Conservation (phyloP, 1,140 invertebrate species). For the Platyura marginata region DNA sequence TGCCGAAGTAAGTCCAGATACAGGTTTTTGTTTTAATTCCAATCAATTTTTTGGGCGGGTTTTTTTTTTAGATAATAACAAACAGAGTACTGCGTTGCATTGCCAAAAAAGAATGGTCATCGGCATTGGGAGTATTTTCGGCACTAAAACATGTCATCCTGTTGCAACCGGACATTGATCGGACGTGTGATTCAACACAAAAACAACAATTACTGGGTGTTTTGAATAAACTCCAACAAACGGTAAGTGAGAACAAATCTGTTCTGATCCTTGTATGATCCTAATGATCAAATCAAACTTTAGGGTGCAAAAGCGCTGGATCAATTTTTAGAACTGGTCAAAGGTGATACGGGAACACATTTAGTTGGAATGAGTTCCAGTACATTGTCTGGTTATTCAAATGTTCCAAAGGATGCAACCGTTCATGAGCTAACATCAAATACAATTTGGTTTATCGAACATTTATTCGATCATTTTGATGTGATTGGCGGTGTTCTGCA, state of each 20-base stretch:
- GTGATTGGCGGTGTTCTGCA: conserved; percentile 45
- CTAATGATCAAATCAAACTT: conserved; percentile 4
- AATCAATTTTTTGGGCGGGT: conserved; percentile 22
- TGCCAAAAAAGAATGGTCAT: conserved; percentile 59
- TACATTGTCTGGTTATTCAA: conserved; percentile 8
- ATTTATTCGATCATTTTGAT: conserved; percentile 58
- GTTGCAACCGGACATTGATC: conserved; percentile 69
- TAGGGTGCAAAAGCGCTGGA: conserved; percentile 78
- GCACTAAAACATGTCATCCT: conserved; percentile 65
- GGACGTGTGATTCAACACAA: conserved; percentile 50
- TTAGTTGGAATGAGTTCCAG: conserved; percentile 29
- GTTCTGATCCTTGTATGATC: conserved; percentile 5
- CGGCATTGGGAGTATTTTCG: conserved; percentile 69
- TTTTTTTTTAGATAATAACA: conserved; percentile 63
- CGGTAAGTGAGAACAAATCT: conserved; percentile 43
- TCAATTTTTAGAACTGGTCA: conserved; percentile 80
- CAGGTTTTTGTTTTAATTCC: conserved; percentile 27
- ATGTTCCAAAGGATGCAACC: conserved; percentile 77
- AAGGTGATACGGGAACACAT: conserved; percentile 61
- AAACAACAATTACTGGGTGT: conserved; percentile 54
- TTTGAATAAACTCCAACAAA: conserved; percentile 52
- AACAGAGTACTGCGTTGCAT: conserved; percentile 60
- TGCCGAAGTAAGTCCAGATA: too few species aligned
- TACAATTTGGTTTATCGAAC: conserved; percentile 74
- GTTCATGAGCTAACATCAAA: conserved; percentile 91